Evolutionary conservation across 2,888 invertebrate genomes (phyloP).

Genomic region (Andrena fulva): DNA sequence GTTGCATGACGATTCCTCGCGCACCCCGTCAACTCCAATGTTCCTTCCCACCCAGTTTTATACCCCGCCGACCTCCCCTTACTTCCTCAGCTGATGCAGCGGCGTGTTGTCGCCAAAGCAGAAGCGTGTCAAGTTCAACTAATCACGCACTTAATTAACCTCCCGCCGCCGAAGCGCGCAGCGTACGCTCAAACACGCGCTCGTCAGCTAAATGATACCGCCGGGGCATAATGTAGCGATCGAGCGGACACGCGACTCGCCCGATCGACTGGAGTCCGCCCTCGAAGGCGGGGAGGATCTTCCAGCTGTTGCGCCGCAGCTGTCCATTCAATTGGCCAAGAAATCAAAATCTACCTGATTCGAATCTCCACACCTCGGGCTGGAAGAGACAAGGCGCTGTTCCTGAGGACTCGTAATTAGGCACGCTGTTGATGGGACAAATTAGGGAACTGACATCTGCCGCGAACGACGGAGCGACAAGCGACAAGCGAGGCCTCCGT

Average conservation of each 20-base stretch:
- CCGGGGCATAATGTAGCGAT: conserved; percentile 12
- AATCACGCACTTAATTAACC: conserved; percentile 71
- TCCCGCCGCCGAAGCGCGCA: conserved; percentile 36
- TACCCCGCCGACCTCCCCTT: background rate
- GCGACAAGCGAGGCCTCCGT: background rate
- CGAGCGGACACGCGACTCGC: conserved; percentile 1
- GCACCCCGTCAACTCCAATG: conserved; percentile 13
- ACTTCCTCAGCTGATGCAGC: no score
- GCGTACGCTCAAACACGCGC: background rate
- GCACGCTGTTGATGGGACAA: conserved; percentile 23
- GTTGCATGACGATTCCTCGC: background rate
- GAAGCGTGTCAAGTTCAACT: conserved; percentile 64
- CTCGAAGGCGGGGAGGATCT: conserved; percentile 21
- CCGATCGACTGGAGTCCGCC: conserved; percentile 39
- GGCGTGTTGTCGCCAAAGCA: conserved; percentile 20
- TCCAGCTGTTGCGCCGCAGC: conserved; percentile 59
- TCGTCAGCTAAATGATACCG: conserved; percentile 29
- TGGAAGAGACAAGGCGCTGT: background rate
- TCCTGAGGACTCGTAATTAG: conserved; percentile 21
- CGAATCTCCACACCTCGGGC: conserved; percentile 20
- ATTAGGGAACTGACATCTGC: conserved; percentile 49
- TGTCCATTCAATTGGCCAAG: conserved; percentile 37
- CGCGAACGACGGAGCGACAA: background rate
- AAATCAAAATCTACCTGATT: conserved; percentile 36
- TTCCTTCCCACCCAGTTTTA: conserved; percentile 27